Evolutionary conservation across 2,113 vertebrate species (phyloP), one percentile per base, ranked within the genome.

Genomic region (Hirundichthys speculiger): DNA sequence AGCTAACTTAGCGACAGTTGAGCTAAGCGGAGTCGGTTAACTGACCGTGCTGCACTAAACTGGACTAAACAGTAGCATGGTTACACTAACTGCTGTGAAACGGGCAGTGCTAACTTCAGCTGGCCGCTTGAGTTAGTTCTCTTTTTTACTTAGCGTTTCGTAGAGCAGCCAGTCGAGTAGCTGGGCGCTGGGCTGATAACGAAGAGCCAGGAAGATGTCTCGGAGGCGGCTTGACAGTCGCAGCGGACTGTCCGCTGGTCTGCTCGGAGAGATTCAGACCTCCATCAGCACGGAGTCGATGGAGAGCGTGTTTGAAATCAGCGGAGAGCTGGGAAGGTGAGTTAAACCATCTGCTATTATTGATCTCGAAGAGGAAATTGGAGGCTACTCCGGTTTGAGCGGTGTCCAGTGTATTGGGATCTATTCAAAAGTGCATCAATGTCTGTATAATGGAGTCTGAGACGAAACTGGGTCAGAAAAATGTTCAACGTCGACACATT

Each of bases 261-360:
- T 98, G 51, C 93, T 95, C 15, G 75, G 87, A 2, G 90, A 95
- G 42, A 88, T 87, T 19, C 94, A 95, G 77, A 98, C 95, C 0
- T 90, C 83, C 0, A 93, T 99, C 69, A 93, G 78, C 82, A 81
- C 78, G 2, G 96, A 97, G 11, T 91, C 92, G 15, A 86, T 99
- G 70, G 84, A 96, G 19, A 89, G 76, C 71, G 92, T 93, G 38
- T 99, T 95, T 60, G 80, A 93, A 10, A 84, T 97, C 64, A 94
- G 94, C 0, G 93, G 92, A 21, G 95, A 96, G 47, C 82, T 99
- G 0, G 97, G 97, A 59, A 94, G 96, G 97, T 98, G 88, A 94
- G 93, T 39, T 0, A 16, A 15, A 58, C 41, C 10, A 27, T 11
- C n/a, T 11, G 18, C 12, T 20, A 18, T 39, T 39, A 15, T 6